Evolutionary conservation across 2,113 vertebrate genomes (phyloP).

Genomic region (Cacatua alba): DNA sequence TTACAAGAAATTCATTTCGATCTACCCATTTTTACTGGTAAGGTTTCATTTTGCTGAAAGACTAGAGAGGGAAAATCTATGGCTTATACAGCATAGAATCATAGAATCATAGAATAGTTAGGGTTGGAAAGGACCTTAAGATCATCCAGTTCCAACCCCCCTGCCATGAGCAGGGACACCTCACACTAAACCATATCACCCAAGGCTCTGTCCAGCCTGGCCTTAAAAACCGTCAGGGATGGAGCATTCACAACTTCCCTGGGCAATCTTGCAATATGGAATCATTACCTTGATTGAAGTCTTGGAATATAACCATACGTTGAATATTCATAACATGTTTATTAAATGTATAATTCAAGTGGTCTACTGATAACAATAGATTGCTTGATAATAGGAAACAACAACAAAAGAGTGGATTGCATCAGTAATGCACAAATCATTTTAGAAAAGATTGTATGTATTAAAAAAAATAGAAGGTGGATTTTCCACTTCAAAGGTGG

Average conservation of each 20-base stretch:
- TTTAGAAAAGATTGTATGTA: not conserved
- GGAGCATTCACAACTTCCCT: no score
- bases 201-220: no score
- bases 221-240: no score
- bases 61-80: not conserved
- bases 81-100: not conserved
- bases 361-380: not conserved
- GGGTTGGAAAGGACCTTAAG: no score
- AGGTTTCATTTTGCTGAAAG: not conserved
- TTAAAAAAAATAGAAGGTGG: not conserved
- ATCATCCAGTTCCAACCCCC: no score
- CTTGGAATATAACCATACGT: not conserved
- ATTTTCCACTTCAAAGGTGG: not conserved
- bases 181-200: no score
- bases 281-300: not conserved
- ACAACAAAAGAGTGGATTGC: not conserved
- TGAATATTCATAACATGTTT: not conserved
- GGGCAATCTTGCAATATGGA: not conserved
- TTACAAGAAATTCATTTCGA: not conserved
- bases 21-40: not conserved
- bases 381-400: not conserved
- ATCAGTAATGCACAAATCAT: not conserved
- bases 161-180: no score
- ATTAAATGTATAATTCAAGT: not conserved
- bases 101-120: no score